Base-by-base conservation (phyloP, 2,888 invertebrate species). In the Phyllotreta cruciferae region DNA sequence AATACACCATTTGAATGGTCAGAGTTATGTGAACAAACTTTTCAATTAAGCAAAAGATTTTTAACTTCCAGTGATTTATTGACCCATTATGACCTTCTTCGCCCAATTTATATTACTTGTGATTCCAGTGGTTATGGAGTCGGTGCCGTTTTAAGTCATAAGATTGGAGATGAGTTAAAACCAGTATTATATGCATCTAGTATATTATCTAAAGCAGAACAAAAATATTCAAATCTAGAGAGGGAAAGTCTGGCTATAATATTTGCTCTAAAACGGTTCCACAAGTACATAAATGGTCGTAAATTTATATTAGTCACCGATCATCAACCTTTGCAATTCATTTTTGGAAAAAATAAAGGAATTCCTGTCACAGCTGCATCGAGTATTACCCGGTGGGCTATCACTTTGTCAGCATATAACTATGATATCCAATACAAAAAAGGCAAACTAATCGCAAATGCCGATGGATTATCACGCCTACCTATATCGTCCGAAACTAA, bases 81-180 rank as follows among this genome's bases (percentile, higher is more conserved):
- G n/a, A n/a, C n/a, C n/a, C n/a, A n/a, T n/a, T n/a, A n/a, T n/a
- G n/a, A n/a, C n/a, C 55, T 66, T 49, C 70, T 65, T 8, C n/a
- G n/a, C n/a, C n/a, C n/a, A n/a, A 70, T 70, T 57, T 63, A 49
- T 66, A 14, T 69, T 7, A 69, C 70, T 6, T 67, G 68, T 44
- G 73, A 73, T 68, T 14, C 66, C 8, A 67, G 67, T 63, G 57
- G 63, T 7, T 72, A 68, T 62, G 73, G 69, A 13, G 66, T 72
- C 10, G 69, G 71, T 11, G 67, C 66, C 9, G 69, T 71, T 1
- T 54, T 72, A 9, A 70, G 71, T 62, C 70, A 73, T 62, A 56
- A 50, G 42, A 60, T 73, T 8, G 41, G 67, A 57, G 39, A 24
- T 3, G 34, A 53, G 5, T 24, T 39, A 4, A 62, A 45, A 53